A percentile compares a stretch with the other conserved stretches of the same genome.
phyloP scores from a whole-genome alignment of 2,888 invertebrate genomes.

The Beris morrisii region DNA sequence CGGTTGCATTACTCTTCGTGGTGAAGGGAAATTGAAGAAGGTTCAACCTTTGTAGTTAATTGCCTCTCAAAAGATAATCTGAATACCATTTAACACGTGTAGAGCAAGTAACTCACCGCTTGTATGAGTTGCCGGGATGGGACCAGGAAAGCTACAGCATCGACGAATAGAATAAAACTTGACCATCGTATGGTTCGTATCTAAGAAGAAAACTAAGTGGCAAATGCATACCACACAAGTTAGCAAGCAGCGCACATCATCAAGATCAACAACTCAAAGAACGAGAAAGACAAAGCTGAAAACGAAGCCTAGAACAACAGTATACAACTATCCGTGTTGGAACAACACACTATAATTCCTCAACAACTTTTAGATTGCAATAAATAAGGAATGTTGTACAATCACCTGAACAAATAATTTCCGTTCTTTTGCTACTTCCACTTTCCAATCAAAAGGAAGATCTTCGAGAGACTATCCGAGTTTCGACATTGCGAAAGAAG shows the following conservation, averaged over 20 bases:
- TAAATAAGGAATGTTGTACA: constrained; percentile 31
- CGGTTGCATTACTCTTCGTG: neutral
- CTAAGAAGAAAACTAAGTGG: constrained; percentile 15
- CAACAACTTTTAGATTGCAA: constrained; percentile 30
- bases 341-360: constrained; percentile 25
- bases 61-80: constrained; percentile 33
- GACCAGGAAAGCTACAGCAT: neutral
- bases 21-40: constrained; percentile 26
- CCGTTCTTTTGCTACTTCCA: constrained; percentile 31
- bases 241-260: constrained; percentile 4
- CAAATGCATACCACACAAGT: constrained; percentile 22
- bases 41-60: constrained; percentile 26
- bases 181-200: constrained; percentile 21
- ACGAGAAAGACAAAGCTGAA: constrained; percentile 14
- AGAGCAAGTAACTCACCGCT: constrained; percentile 26
- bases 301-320: constrained; percentile 5
- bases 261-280: constrained; percentile 27
- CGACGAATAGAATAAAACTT: constrained; percentile 16
- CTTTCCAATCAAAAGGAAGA: constrained; percentile 16
- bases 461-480: too few species aligned
- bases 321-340: neutral
- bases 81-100: constrained; percentile 33
- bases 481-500: too few species aligned
- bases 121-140: constrained; percentile 6
- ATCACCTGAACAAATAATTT: constrained; percentile 31